phyloP scores from a whole-genome alignment of 2,797 vertebrate species.

The Eospalax fontanierii region DNA sequence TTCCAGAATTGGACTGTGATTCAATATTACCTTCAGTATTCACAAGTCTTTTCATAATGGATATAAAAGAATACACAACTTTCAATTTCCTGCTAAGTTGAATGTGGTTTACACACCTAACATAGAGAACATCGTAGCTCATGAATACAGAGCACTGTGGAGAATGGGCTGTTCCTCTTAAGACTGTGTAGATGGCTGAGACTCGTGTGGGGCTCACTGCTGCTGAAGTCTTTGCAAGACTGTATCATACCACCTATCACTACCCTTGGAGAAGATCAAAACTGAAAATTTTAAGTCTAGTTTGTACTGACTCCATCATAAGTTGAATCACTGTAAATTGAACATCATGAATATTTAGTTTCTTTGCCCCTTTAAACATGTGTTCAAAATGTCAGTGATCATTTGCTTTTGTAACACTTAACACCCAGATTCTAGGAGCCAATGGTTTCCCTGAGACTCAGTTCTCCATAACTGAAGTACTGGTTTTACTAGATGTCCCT shows the following conservation, averaged over 20 bases:
- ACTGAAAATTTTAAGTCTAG: background rate
- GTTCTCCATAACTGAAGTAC: background rate
- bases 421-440: background rate
- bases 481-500: background rate
- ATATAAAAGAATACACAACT: background rate
- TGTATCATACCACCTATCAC: background rate
- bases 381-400: background rate
- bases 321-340: background rate
- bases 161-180: background rate
- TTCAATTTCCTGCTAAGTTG: background rate
- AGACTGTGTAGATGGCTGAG: too few relatives aligned
- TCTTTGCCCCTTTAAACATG: background rate
- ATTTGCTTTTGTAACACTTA: background rate
- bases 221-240: background rate
- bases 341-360: background rate
- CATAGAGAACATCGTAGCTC: background rate
- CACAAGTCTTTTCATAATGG: background rate
- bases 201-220: background rate
- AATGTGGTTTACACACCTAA: background rate
- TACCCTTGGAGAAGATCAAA: background rate
- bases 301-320: too few relatives aligned
- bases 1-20: background rate
- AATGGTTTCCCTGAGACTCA: background rate
- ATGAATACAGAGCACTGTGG: background rate
- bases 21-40: background rate